Conservation (phyloP, 2,797 vertebrate genomes). For the Acrocephalus scirpaceus region DNA sequence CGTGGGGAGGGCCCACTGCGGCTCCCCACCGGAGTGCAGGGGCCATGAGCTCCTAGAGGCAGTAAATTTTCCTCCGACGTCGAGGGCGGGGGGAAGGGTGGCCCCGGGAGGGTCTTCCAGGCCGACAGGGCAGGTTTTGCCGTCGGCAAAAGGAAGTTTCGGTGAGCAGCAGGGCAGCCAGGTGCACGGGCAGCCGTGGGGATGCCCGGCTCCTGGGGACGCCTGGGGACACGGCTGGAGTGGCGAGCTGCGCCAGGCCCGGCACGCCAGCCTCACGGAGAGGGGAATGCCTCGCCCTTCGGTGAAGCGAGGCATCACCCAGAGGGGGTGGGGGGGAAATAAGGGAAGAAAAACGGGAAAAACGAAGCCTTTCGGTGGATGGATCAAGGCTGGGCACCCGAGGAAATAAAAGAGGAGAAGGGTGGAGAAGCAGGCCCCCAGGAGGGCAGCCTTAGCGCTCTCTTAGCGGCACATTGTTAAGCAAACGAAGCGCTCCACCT, state of each 20-base stretch:
- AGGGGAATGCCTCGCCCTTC: background rate
- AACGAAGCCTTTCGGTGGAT: background rate
- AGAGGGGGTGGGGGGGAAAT: too few species aligned
- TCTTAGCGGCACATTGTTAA: conserved; percentile 45
- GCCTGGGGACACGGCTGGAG: background rate
- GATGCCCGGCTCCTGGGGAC: background rate
- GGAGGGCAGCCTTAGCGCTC: background rate
- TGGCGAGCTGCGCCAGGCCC: background rate
- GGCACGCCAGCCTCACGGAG: background rate
- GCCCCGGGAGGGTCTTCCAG: background rate
- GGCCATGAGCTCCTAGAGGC: background rate
- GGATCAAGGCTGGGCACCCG: background rate
- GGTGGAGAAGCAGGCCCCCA: background rate
- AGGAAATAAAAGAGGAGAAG: background rate
- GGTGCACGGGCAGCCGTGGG: background rate
- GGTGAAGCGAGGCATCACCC: background rate
- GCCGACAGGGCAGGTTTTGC: background rate
- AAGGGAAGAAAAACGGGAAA: background rate
- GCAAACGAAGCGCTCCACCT: conserved; percentile 20
- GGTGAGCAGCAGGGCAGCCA: background rate
- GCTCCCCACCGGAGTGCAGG: background rate
- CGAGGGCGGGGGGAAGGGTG: background rate
- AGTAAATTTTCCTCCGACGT: background rate
- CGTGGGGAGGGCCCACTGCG: background rate
- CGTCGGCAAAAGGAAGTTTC: background rate